These are phyloP conservation scores for Sinocyclocheilus grahami DNA, from an alignment of 2,113 vertebrate genomes.

Conservation along the genomic window DNA sequence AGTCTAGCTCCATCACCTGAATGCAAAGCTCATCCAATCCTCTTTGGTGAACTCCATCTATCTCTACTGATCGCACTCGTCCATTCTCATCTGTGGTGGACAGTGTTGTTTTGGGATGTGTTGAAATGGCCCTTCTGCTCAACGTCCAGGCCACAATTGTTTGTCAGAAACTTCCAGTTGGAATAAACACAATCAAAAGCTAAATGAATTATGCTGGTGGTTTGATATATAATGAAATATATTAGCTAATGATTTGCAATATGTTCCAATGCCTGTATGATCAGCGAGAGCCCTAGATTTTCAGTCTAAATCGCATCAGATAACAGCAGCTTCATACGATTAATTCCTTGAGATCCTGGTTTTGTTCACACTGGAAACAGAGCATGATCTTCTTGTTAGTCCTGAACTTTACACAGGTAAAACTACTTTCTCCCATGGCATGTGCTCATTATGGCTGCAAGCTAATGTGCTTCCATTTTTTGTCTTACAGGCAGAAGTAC, in stretches of 20 bases:
- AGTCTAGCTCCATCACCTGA: background rate
- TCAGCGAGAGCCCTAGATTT: background rate
- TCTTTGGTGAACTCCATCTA: background rate
- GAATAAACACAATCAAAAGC: background rate
- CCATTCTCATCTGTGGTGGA: background rate
- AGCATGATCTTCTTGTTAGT: slow-evolving; percentile 5
- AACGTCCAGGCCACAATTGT: background rate
- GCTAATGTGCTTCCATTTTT: slow-evolving; percentile 39
- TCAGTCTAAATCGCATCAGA: background rate
- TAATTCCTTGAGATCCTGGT: background rate
- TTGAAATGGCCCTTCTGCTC: background rate
- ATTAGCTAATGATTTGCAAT: background rate
- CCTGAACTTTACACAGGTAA: background rate
- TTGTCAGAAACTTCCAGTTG: background rate
- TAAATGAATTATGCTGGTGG: no score
- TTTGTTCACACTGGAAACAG: slow-evolving; percentile 22
- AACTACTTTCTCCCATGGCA: background rate
- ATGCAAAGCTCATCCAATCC: slow-evolving; percentile 13
- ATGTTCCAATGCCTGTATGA: background rate
- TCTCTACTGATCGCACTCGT: background rate
- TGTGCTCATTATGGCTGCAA: background rate
- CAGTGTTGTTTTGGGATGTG: background rate
- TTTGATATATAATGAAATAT: background rate
- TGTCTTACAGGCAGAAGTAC: slow-evolving; percentile 79
- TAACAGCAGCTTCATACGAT: background rate